Conservation (phyloP, 2,888 invertebrate species). For the Lepetodrilus schrolli region DNA sequence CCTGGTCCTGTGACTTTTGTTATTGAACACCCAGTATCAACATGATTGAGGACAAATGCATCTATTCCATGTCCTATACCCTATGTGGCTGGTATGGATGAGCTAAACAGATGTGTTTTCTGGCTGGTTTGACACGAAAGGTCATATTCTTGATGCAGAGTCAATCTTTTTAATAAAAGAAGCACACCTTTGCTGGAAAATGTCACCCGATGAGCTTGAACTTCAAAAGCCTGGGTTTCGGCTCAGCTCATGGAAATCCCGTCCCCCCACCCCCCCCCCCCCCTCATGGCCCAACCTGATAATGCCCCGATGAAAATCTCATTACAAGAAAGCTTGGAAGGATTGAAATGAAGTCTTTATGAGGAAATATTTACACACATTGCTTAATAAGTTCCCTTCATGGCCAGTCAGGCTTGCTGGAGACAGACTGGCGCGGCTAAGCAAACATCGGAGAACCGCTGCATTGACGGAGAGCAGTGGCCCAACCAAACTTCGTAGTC, state of each 20-base stretch:
- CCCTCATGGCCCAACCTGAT: neutral
- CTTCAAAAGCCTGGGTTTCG: conserved; percentile 8
- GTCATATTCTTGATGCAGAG: conserved; percentile 5
- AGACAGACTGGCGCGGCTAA: conserved; percentile 48
- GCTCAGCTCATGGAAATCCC: conserved; percentile 15
- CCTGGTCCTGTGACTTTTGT: no score
- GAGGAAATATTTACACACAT: conserved; percentile 33
- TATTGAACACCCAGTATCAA: no score
- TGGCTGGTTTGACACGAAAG: neutral
- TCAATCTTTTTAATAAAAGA: conserved; percentile 18
- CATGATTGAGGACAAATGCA: no score
- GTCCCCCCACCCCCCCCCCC: neutral
- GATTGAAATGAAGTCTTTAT: conserved; percentile 33
- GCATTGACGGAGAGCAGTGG: conserved; percentile 17
- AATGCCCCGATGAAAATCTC: conserved; percentile 31
- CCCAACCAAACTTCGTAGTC: neutral
- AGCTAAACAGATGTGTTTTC: neutral
- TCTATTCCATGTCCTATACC: no score
- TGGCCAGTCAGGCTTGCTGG: conserved; percentile 40
- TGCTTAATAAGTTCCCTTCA: conserved; percentile 29
- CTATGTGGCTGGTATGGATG: no score
- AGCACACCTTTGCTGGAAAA: conserved; percentile 15
- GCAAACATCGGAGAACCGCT: conserved; percentile 42
- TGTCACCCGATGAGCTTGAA: conserved; percentile 11
- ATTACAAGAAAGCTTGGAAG: conserved; percentile 31